Conservation (phyloP, 1,140 invertebrate genomes). For the Saxidomus purpurata region DNA sequence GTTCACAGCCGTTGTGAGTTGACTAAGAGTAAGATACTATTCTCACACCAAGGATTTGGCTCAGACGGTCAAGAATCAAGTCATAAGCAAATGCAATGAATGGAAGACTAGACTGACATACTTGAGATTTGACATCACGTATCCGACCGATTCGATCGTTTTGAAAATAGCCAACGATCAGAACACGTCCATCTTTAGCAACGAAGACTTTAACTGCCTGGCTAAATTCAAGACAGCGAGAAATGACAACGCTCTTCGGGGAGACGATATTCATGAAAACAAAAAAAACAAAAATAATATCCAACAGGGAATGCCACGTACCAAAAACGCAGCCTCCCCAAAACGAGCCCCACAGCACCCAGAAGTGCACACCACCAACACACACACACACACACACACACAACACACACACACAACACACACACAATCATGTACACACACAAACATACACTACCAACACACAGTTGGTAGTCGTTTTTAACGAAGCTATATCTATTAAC, state of each 20-base stretch:
- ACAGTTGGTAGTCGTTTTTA: background rate
- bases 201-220: conserved; percentile 31
- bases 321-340: too few species aligned
- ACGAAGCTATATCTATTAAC: conserved; percentile 25
- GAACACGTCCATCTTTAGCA: conserved; percentile 4
- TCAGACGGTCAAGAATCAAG: conserved; percentile 32
- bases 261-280: conserved; percentile 28
- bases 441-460: too few species aligned
- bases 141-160: conserved; percentile 16
- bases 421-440: too few species aligned
- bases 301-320: too few species aligned
- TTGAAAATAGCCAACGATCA: background rate
- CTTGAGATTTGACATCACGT: conserved; percentile 7
- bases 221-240: conserved; percentile 26
- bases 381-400: too few species aligned
- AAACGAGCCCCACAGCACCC: too few species aligned
- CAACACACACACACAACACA: too few species aligned
- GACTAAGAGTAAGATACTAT: conserved; percentile 25
- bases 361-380: too few species aligned
- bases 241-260: conserved; percentile 27
- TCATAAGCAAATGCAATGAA: conserved; percentile 36
- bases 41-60: conserved; percentile 39
- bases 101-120: conserved; percentile 4
- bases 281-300: too few species aligned
- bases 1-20: conserved; percentile 9